A percentile compares a stretch with the other conserved stretches of the same genome.
These are phyloP conservation scores for Notocelia uddmanniana DNA, from an alignment of 2,888 invertebrate genomes.

Conservation along the genomic window DNA sequence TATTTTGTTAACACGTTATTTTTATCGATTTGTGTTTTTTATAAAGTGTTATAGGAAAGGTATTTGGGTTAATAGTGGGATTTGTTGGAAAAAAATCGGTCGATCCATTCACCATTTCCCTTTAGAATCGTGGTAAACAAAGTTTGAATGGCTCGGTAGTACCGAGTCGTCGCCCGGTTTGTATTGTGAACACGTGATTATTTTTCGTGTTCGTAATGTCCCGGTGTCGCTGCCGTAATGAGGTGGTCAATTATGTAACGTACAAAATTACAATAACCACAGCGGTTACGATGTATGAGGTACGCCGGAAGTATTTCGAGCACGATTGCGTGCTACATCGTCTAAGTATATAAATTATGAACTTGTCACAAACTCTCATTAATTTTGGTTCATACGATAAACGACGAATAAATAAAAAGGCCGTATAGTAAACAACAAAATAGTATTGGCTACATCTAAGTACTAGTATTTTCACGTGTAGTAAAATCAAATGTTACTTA, in stretches of 20 bases:
- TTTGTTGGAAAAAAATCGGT: conserved; percentile 2
- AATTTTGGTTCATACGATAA: not conserved
- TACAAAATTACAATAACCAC: conserved; percentile 47
- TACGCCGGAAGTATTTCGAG: conserved; percentile 34
- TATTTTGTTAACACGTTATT: conserved; percentile 38
- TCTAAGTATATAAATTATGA: conserved; percentile 35
- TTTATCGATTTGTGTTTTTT: conserved; percentile 40
- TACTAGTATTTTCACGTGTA: not conserved
- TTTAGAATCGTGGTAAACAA: conserved; percentile 39
- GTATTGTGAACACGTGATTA: conserved; percentile 53
- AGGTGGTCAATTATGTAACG: conserved; percentile 69
- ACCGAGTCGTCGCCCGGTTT: conserved; percentile 11
- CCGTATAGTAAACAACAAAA: not conserved
- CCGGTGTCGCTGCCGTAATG: conserved; percentile 58
- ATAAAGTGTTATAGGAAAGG: conserved; percentile 40
- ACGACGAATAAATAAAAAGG: not conserved
- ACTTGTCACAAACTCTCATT: conserved; percentile 31
- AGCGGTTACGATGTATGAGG: conserved; percentile 27
- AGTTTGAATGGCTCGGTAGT: conserved; percentile 34
- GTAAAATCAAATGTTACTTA: not conserved
- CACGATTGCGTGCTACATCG: conserved; percentile 39
- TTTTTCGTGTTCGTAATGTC: conserved; percentile 26
- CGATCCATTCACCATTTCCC: conserved; percentile 16
- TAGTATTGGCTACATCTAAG: not conserved
- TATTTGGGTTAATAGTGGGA: conserved; percentile 39